These are phyloP conservation scores for Xenotilapia leptura DNA, from an alignment of 2,113 vertebrate species.

Conservation along the genomic window DNA sequence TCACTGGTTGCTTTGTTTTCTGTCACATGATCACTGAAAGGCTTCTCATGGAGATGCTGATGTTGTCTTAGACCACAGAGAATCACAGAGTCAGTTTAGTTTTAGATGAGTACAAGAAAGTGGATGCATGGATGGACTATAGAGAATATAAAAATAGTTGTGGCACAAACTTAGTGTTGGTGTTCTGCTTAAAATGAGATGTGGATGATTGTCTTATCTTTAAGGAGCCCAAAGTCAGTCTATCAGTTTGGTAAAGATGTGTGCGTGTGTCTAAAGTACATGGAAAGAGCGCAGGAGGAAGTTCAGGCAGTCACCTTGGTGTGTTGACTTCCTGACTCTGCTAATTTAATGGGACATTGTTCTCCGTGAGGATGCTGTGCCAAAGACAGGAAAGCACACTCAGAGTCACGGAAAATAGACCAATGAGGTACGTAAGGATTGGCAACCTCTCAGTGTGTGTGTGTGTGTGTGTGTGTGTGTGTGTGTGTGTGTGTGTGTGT, in stretches of 20 bases:
- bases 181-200: neutral
- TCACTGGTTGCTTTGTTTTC: neutral
- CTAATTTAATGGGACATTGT: slow-evolving; percentile 73
- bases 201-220: neutral
- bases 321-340: slow-evolving; percentile 61
- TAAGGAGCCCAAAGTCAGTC: neutral
- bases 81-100: neutral
- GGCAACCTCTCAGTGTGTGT: neutral
- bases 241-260: neutral
- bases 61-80: neutral
- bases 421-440: slow-evolving; percentile 19
- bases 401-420: slow-evolving; percentile 55
- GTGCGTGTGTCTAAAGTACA: slow-evolving; percentile 12
- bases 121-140: neutral
- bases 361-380: slow-evolving; percentile 23
- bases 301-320: slow-evolving; percentile 61
- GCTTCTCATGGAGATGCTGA: neutral
- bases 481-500: fast-evolving
- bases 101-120: neutral
- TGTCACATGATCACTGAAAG: neutral
- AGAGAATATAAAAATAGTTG: neutral
- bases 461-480: fast-evolving
- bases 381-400: slow-evolving; percentile 62
- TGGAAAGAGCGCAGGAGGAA: slow-evolving; percentile 61
- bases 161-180: neutral